Percentiles rank a stretch among this genome's conserved stretches.
Conservation (phyloP, 2,113 vertebrate species). For the Sprattus sprattus region DNA sequence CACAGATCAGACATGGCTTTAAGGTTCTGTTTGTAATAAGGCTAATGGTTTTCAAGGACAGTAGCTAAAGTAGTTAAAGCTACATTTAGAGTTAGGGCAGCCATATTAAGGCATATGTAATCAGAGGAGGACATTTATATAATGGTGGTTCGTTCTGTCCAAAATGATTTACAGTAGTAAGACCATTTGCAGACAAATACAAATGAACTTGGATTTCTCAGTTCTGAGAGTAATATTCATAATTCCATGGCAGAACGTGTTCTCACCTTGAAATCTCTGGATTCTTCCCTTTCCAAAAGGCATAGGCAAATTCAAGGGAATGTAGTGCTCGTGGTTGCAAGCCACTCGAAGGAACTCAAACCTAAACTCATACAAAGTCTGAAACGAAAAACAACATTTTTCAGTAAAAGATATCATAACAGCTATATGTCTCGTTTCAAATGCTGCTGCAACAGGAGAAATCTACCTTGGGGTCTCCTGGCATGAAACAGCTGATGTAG, state of each 20-base stretch:
- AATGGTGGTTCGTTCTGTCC: neutral
- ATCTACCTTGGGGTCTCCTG: slow-evolving; percentile 91
- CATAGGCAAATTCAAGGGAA: slow-evolving; percentile 98
- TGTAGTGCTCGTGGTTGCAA: slow-evolving; percentile 95
- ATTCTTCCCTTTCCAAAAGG: slow-evolving; percentile 94
- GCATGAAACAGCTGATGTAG: slow-evolving; percentile 92
- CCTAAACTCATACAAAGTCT: slow-evolving; percentile 97
- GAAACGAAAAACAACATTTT: slow-evolving; percentile 48
- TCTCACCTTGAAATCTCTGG: slow-evolving; percentile 94
- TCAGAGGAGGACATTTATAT: neutral
- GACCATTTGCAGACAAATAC: neutral
- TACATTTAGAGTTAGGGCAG: neutral
- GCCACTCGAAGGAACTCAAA: slow-evolving; percentile 97
- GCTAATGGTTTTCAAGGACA: neutral
- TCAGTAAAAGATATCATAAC: neutral
- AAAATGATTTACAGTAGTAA: neutral
- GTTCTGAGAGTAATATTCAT: neutral
- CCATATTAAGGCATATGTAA: neutral
- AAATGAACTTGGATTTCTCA: neutral
- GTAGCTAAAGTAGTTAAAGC: neutral
- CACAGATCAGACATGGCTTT: neutral
- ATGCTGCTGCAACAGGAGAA: neutral
- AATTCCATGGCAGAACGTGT: neutral
- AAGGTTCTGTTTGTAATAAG: neutral
- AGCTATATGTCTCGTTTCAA: neutral